A percentile compares a stretch with the other conserved stretches of the same genome.
Evolutionary conservation across 1,140 invertebrate genomes (phyloP).

Genomic region (Drosophila jambulina): DNA sequence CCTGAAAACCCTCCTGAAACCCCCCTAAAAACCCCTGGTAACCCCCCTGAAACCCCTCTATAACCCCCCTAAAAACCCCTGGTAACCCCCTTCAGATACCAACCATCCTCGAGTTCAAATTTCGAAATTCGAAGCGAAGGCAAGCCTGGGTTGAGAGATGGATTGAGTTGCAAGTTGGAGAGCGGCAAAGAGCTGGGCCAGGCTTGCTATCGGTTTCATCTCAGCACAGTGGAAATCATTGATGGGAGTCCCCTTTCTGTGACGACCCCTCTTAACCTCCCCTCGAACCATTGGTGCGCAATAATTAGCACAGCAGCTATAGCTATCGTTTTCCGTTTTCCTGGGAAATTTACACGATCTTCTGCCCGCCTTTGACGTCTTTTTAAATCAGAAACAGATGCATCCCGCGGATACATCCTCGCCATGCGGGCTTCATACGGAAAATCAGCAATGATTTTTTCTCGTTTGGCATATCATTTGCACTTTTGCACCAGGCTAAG

Average conservation of each 20-base stretch:
- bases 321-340: conserved; percentile 41
- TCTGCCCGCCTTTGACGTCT: conserved; percentile 44
- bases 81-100: conserved; percentile 13
- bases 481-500: conserved; percentile 25
- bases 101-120: conserved; percentile 42
- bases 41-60: background rate
- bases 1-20: background rate
- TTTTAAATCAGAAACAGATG: conserved; percentile 57
- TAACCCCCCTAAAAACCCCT: background rate
- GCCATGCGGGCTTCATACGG: conserved; percentile 2
- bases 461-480: conserved; percentile 23
- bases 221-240: conserved; percentile 63
- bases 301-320: conserved; percentile 65
- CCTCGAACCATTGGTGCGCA: conserved; percentile 70
- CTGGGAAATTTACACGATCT: conserved; percentile 17
- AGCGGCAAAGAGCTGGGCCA: background rate
- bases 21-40: background rate
- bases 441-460: conserved; percentile 40
- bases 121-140: conserved; percentile 66
- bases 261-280: background rate
- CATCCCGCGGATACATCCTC: conserved; percentile 9
- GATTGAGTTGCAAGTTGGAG: conserved; percentile 1
- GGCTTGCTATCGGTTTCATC: conserved; percentile 42
- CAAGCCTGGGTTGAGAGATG: conserved; percentile 18
- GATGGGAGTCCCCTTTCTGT: conserved; percentile 41